A percentile compares a stretch with the other conserved stretches of the same genome.
Evolutionary conservation across 1,140 invertebrate species (phyloP).

Genomic region (Drosophila dunni): DNA sequence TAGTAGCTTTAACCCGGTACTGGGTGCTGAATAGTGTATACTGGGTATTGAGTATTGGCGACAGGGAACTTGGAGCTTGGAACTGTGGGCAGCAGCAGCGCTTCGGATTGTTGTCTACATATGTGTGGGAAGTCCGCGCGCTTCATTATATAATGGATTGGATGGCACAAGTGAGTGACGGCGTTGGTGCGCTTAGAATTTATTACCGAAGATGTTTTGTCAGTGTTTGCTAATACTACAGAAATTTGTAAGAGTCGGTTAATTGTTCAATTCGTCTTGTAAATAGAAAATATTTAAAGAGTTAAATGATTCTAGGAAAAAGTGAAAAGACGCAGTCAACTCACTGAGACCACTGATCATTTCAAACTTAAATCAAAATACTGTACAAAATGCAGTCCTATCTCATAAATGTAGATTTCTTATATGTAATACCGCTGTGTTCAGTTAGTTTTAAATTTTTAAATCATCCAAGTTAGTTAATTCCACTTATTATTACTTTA

Average conservation of each 20-base stretch:
- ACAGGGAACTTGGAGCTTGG: slow-evolving; percentile 1
- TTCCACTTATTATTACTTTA: too few species aligned
- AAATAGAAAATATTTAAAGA: background rate
- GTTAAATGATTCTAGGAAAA: too few species aligned
- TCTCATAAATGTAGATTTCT: too few species aligned
- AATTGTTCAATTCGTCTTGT: slow-evolving; percentile 16
- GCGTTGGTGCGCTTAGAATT: slow-evolving; percentile 39
- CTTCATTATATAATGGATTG: slow-evolving; percentile 50
- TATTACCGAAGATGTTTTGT: slow-evolving; percentile 50
- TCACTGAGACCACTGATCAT: too few species aligned
- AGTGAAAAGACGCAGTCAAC: too few species aligned
- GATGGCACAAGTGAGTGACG: slow-evolving; percentile 37
- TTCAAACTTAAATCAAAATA: too few species aligned
- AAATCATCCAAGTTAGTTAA: too few species aligned
- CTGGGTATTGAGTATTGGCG: slow-evolving; percentile 17
- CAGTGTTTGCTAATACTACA: slow-evolving; percentile 6
- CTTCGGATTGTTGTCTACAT: slow-evolving; percentile 34
- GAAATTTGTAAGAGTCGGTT: slow-evolving; percentile 2
- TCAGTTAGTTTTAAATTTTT: too few species aligned
- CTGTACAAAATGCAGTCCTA: too few species aligned
- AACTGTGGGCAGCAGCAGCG: slow-evolving; percentile 34
- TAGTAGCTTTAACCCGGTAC: slow-evolving; percentile 20
- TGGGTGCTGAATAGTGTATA: background rate
- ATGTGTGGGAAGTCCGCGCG: slow-evolving; percentile 41
- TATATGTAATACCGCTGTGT: too few species aligned